Percentiles rank a stretch among this genome's conserved stretches.
Evolutionary conservation across 2,113 vertebrate genomes (phyloP).

Genomic region (Hucho hucho): DNA sequence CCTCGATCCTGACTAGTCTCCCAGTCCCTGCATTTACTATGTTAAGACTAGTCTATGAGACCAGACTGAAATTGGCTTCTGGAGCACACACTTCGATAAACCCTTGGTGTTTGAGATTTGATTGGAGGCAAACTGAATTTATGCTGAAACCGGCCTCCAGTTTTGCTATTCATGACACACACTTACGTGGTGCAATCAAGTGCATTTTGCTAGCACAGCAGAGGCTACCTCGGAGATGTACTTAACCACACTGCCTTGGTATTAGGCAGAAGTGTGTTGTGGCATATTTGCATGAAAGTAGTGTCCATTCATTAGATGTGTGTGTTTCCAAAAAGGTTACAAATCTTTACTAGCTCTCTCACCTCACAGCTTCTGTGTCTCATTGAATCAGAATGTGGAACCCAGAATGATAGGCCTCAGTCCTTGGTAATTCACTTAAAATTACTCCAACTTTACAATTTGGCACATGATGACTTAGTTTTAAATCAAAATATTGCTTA

Average conservation of each 20-base stretch:
- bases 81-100: neutral
- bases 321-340: conserved; percentile 40
- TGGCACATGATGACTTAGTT: too few relatives aligned
- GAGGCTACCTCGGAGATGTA: conserved; percentile 41
- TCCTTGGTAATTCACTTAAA: too few relatives aligned
- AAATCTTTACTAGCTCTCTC: conserved; percentile 22
- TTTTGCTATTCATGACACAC: conserved; percentile 55
- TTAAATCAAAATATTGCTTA: too few relatives aligned
- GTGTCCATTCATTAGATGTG: conserved; percentile 45
- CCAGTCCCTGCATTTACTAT: too few relatives aligned
- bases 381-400: too few relatives aligned
- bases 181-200: conserved; percentile 41
- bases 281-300: conserved; percentile 40
- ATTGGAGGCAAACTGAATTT: conserved; percentile 46
- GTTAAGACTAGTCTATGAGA: too few relatives aligned
- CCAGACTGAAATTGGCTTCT: conserved; percentile 13
- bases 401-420: too few relatives aligned
- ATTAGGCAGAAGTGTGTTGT: conserved; percentile 33
- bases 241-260: conserved; percentile 7
- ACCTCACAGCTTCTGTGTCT: conserved; percentile 1
- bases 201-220: conserved; percentile 56
- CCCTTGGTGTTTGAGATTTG: conserved; percentile 10
- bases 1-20: too few relatives aligned
- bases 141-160: conserved; percentile 35
- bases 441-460: too few relatives aligned